These are phyloP conservation scores for Caiman crocodilus DNA, from an alignment of 2,797 vertebrate genomes.

Conservation along the genomic window DNA sequence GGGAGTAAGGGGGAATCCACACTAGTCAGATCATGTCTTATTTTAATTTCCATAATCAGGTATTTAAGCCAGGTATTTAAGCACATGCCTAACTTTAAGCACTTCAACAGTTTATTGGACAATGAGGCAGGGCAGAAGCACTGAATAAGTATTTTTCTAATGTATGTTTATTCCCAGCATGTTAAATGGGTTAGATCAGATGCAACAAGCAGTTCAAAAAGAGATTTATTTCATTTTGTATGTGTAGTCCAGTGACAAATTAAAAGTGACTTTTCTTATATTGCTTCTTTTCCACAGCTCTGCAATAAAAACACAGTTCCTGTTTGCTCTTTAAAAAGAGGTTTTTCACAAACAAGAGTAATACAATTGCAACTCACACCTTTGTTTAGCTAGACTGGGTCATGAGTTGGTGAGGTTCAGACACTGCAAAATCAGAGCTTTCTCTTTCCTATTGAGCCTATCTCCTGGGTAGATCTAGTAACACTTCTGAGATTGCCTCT, in stretches of 20 bases:
- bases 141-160: background rate
- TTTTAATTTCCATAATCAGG: slow-evolving; percentile 36
- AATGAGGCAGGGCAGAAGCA: background rate
- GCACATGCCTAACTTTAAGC: background rate
- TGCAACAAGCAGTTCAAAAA: background rate
- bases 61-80: background rate
- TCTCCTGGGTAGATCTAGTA: background rate
- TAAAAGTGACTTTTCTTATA: background rate
- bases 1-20: background rate
- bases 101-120: background rate
- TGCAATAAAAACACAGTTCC: background rate
- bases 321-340: background rate
- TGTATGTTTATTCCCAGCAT: background rate
- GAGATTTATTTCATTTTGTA: background rate
- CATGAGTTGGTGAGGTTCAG: background rate
- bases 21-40: background rate
- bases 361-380: background rate
- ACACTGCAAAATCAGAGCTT: background rate
- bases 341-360: background rate
- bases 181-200: background rate
- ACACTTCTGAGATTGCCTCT: background rate
- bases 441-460: background rate
- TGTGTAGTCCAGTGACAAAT: background rate
- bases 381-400: background rate
- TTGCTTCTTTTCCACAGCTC: background rate